Evolutionary conservation across 2,113 vertebrate species (phyloP).

Genomic region (Todiramphus chloris): DNA sequence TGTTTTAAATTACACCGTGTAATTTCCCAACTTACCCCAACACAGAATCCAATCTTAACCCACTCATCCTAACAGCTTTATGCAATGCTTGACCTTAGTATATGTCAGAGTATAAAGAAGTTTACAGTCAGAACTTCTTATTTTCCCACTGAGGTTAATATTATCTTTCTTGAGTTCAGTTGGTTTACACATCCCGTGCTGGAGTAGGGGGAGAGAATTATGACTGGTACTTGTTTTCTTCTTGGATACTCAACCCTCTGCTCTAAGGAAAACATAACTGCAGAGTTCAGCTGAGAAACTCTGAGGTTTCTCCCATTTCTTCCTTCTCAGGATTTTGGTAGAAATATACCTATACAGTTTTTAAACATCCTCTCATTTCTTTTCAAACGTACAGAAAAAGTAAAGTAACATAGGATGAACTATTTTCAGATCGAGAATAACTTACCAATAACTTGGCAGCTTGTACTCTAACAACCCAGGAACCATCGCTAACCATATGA

Average conservation of each 20-base stretch:
- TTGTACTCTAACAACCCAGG: conserved; percentile 96
- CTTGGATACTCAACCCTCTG: background rate
- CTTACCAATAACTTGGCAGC: conserved; percentile 94
- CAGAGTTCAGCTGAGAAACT: background rate
- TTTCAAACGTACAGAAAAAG: background rate
- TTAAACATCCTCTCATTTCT: background rate
- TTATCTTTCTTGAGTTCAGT: background rate
- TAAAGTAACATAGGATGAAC: background rate
- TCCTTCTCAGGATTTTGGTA: background rate
- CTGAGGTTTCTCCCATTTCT: background rate
- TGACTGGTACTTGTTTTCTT: background rate
- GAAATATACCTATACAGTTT: background rate
- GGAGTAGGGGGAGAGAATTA: background rate
- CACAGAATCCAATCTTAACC: fast-evolving
- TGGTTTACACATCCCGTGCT: background rate
- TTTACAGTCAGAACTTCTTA: background rate
- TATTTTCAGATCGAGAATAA: background rate
- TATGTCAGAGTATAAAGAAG: background rate
- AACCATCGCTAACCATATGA: conserved; percentile 97
- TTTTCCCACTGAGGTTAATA: background rate
- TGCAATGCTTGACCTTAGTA: fast-evolving
- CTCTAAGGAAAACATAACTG: background rate
- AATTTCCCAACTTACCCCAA: background rate
- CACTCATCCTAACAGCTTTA: background rate
- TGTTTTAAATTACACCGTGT: background rate